phyloP scores from a whole-genome alignment of 2,888 invertebrate species.

The Rotaria macrura region DNA sequence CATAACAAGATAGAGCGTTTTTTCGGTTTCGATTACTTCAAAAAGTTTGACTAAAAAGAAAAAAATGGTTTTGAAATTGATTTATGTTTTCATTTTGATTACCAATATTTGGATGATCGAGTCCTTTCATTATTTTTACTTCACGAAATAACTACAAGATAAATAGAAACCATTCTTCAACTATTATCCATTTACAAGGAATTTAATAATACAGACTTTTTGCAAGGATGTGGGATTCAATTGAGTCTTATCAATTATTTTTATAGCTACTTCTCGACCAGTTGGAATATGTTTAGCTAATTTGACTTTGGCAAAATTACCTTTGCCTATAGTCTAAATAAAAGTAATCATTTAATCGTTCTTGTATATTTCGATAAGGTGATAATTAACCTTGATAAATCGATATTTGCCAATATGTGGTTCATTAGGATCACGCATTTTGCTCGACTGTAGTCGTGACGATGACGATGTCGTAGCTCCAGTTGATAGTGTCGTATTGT shows the following conservation, averaged over 20 bases:
- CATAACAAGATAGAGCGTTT: slow-evolving; percentile 98
- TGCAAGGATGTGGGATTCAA: slow-evolving; percentile 94
- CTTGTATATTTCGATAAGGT: no score
- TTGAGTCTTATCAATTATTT: slow-evolving; percentile 98
- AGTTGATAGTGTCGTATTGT: background rate
- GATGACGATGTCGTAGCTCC: background rate
- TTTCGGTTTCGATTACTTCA: slow-evolving; percentile 99
- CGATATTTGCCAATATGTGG: slow-evolving; percentile 34
- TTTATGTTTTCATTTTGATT: background rate
- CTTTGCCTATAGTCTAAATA: slow-evolving; percentile 90
- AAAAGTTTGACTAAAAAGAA: slow-evolving; percentile 54
- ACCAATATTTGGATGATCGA: slow-evolving; percentile 94
- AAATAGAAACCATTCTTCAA: no score
- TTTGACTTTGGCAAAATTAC: slow-evolving; percentile 96
- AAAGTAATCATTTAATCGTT: background rate
- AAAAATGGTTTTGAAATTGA: background rate
- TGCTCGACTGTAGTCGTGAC: background rate
- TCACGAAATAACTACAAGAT: slow-evolving; percentile 60
- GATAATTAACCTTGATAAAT: slow-evolving; percentile 6
- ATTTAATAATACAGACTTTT: slow-evolving; percentile 54
- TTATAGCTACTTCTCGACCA: slow-evolving; percentile 94
- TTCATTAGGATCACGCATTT: slow-evolving; percentile 30
- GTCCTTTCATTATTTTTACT: slow-evolving; percentile 99
- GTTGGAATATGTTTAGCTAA: slow-evolving; percentile 98
- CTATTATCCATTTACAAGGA: background rate